A percentile compares a stretch with the other conserved stretches of the same genome.
Evolutionary conservation across 1,140 invertebrate species (phyloP).

Genomic region (Meloidogyne hapla): DNA sequence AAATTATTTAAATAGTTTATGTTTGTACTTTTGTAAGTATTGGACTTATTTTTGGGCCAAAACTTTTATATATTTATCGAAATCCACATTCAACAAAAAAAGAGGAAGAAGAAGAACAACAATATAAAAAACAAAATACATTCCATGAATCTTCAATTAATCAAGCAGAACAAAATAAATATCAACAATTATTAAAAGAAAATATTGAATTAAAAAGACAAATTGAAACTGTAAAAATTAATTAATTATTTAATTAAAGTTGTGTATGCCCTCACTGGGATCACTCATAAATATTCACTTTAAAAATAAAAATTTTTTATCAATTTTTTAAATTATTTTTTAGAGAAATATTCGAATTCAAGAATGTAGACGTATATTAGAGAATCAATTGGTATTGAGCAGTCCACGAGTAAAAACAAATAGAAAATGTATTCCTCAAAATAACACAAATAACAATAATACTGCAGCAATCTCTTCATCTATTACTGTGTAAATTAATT

Average conservation of each 20-base stretch:
- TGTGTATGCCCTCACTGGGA: no score
- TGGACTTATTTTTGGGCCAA: conserved; percentile 67
- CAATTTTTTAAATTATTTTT: background rate
- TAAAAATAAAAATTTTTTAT: no score
- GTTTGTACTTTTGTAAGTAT: conserved; percentile 69
- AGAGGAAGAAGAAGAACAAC: conserved; percentile 65
- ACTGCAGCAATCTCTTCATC: background rate
- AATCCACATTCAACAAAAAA: conserved; percentile 49
- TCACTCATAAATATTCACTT: no score
- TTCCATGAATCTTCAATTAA: conserved; percentile 30
- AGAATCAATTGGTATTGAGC: conserved; percentile 14
- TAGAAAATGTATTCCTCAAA: background rate
- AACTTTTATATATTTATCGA: conserved; percentile 56
- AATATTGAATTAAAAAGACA: conserved; percentile 93
- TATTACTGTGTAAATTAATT: background rate
- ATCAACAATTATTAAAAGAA: conserved; percentile 86
- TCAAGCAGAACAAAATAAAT: conserved; percentile 79
- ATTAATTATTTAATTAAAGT: no score
- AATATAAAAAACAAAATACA: conserved; percentile 72
- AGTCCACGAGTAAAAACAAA: conserved; percentile 6
- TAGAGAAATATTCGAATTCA: conserved; percentile 27
- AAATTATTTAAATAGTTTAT: conserved; percentile 42
- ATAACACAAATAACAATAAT: background rate
- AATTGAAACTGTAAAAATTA: conserved; percentile 77
- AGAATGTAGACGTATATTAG: conserved; percentile 28